A percentile compares a stretch with the other conserved stretches of the same genome.
Evolutionary conservation across 1,140 invertebrate species (phyloP).

Genomic region (Drosophila nasuta): DNA sequence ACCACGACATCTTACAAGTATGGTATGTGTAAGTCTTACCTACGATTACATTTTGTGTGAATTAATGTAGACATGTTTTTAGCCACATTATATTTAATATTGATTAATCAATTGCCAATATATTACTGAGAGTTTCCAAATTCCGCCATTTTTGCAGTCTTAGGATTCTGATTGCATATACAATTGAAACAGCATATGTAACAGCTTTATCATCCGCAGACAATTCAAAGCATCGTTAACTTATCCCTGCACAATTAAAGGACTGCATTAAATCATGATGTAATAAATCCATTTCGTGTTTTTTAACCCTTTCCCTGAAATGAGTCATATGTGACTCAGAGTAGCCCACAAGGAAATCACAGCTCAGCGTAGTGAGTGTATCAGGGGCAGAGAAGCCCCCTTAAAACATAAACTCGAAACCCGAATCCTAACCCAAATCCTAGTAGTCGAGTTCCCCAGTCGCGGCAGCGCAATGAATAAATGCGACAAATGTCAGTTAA

Average conservation of each 20-base stretch:
- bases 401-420: background rate
- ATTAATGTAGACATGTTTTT: no score
- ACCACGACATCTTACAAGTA: no score
- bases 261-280: constrained; percentile 7
- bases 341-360: constrained; percentile 57
- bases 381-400: constrained; percentile 9
- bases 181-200: background rate
- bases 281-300: constrained; percentile 8
- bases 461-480: constrained; percentile 63
- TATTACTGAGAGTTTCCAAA: no score
- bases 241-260: background rate
- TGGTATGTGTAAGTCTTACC: no score
- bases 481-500: constrained; percentile 79
- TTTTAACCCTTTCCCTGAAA: constrained; percentile 7
- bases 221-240: background rate
- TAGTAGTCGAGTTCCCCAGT: constrained; percentile 17
- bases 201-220: background rate
- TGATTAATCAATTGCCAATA: no score
- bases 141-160: no score
- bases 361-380: constrained; percentile 22
- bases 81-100: no score
- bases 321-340: constrained; percentile 23
- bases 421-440: constrained; percentile 36
- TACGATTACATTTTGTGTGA: no score
- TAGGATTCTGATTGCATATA: no score